A percentile compares a stretch with the other conserved stretches of the same genome.
Evolutionary conservation across 1,140 invertebrate species (phyloP).

Genomic region (Stenopsyche tienmushanensis): DNA sequence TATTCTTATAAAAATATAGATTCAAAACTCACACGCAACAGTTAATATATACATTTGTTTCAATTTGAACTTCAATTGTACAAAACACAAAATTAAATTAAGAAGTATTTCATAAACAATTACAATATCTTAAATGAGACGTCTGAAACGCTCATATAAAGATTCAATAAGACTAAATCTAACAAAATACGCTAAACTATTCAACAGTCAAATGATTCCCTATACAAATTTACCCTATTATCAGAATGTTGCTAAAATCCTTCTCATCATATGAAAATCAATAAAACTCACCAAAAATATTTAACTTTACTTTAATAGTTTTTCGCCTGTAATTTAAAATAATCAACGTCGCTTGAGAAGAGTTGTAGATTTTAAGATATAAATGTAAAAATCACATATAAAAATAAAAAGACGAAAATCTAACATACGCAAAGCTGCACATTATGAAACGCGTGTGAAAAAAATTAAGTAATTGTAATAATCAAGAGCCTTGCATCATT

Average conservation of each 20-base stretch:
- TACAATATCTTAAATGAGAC: background rate
- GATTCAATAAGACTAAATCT: background rate
- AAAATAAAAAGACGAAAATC: background rate
- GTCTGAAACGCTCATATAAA: background rate
- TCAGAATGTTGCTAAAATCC: background rate
- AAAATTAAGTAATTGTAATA: too few species aligned
- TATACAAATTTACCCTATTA: background rate
- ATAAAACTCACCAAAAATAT: too few species aligned
- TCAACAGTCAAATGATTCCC: background rate
- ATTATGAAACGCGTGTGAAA: too few species aligned
- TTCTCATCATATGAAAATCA: too few species aligned
- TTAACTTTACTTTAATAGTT: too few species aligned
- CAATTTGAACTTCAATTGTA: slow-evolving; percentile 11
- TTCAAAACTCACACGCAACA: slow-evolving; percentile 10
- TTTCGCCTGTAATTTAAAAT: background rate
- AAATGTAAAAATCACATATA: too few species aligned
- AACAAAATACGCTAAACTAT: background rate
- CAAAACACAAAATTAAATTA: slow-evolving; percentile 9
- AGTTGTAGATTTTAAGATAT: too few species aligned
- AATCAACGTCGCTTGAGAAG: background rate
- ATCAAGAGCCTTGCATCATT: too few species aligned
- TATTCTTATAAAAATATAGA: slow-evolving; percentile 25
- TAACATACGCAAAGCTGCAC: background rate
- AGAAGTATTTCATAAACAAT: background rate
- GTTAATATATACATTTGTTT: slow-evolving; percentile 11